Evolutionary conservation across 1,140 invertebrate genomes (phyloP).

Genomic region (Pararge aegeria): DNA sequence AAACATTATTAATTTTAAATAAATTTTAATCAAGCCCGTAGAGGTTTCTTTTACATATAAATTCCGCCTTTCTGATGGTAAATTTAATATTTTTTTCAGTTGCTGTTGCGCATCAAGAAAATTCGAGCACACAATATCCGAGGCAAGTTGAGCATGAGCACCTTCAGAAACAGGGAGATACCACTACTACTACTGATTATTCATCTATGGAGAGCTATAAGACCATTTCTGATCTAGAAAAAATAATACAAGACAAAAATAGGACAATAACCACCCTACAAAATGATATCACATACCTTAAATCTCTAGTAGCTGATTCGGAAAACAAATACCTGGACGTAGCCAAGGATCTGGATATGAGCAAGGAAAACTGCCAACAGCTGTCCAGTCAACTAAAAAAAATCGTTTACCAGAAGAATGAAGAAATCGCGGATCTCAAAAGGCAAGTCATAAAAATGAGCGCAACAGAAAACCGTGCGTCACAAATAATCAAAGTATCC

Average conservation of each 20-base stretch:
- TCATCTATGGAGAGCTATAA: constrained; percentile 59
- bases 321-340: constrained; percentile 62
- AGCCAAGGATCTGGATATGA: constrained; percentile 57
- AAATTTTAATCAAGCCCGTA: no score
- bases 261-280: constrained; percentile 60
- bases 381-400: constrained; percentile 66
- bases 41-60: no score
- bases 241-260: constrained; percentile 63
- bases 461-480: constrained; percentile 58
- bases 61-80: background rate
- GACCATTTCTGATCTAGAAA: constrained; percentile 67
- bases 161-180: constrained; percentile 56
- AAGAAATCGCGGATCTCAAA: constrained; percentile 66
- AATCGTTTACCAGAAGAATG: constrained; percentile 67
- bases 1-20: no score
- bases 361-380: constrained; percentile 64
- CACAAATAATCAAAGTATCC: constrained; percentile 69
- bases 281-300: constrained; percentile 61
- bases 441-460: constrained; percentile 67
- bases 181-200: constrained; percentile 52
- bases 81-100: constrained; percentile 35
- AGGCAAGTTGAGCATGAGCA: constrained; percentile 35
- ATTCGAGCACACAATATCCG: constrained; percentile 32
- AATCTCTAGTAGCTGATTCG: constrained; percentile 60
- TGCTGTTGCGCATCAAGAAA: constrained; percentile 39